A percentile compares a stretch with the other conserved stretches of the same genome.
Evolutionary conservation across 2,888 invertebrate species (phyloP).

Genomic region (Scotopteryx bipunctaria): DNA sequence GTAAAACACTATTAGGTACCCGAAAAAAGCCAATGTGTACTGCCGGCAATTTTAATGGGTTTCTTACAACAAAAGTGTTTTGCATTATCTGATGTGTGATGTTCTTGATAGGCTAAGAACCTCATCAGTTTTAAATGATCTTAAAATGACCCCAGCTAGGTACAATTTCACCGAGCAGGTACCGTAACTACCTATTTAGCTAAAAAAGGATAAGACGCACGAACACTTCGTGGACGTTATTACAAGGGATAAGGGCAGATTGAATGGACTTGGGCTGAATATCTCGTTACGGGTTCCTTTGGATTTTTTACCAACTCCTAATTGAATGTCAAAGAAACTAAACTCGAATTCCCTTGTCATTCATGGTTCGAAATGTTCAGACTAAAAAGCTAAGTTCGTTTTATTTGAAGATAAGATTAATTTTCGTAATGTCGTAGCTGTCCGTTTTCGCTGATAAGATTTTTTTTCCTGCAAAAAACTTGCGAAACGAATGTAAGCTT

Average conservation of each 20-base stretch:
- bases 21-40: background rate
- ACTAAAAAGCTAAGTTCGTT: slow-evolving; percentile 8
- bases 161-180: slow-evolving; percentile 33
- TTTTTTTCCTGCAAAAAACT: too few relatives aligned
- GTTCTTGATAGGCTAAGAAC: too few relatives aligned
- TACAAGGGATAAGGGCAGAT: slow-evolving; percentile 40
- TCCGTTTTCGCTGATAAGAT: background rate
- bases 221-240: slow-evolving; percentile 38
- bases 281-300: slow-evolving; percentile 37
- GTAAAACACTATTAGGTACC: too few relatives aligned
- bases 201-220: slow-evolving; percentile 33
- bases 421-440: background rate
- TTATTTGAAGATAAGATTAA: slow-evolving; percentile 16
- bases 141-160: slow-evolving; percentile 21
- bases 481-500: too few relatives aligned
- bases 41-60: too few relatives aligned
- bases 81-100: too few relatives aligned
- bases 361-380: slow-evolving; percentile 17
- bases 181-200: slow-evolving; percentile 33
- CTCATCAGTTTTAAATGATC: background rate
- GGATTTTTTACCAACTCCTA: slow-evolving; percentile 38
- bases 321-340: slow-evolving; percentile 41
- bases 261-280: slow-evolving; percentile 37
- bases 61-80: too few relatives aligned
- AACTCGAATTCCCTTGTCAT: slow-evolving; percentile 30